Evolutionary conservation across 2,888 invertebrate genomes (phyloP).

Genomic region (Lypha dubia): DNA sequence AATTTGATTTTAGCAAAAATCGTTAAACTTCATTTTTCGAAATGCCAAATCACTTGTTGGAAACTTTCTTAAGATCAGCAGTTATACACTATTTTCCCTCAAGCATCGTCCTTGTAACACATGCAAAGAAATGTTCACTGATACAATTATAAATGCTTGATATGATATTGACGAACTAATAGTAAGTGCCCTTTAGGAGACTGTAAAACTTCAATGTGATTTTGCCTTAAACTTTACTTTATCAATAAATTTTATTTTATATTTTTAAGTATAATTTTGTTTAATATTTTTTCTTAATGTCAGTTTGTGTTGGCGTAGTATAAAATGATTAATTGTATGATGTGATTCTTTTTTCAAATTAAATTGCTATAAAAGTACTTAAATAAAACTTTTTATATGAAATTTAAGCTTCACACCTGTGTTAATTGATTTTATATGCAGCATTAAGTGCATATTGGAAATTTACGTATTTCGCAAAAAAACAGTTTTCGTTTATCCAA

Average conservation of each 20-base stretch:
- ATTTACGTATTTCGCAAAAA: not conserved
- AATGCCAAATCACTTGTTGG: not conserved
- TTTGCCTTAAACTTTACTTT: constrained; percentile 4
- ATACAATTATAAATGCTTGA: no score
- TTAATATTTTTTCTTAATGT: not conserved
- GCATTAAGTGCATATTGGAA: constrained; percentile 1
- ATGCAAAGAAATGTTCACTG: not conserved
- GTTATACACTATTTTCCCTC: no score
- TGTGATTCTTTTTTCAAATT: constrained; percentile 22
- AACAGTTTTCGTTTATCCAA: not conserved
- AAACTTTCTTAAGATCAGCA: no score
- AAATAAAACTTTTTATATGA: not conserved
- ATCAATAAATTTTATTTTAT: not conserved
- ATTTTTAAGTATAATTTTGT: not conserved
- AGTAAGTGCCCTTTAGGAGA: no score
- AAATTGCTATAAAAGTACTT: constrained; percentile 17
- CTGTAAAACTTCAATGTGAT: no score
- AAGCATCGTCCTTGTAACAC: no score
- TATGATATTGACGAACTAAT: no score
- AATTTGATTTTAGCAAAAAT: not conserved
- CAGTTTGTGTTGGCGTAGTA: constrained; percentile 17
- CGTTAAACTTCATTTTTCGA: not conserved
- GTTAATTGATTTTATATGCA: constrained; percentile 20
- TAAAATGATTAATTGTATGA: constrained; percentile 42
- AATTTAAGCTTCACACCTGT: constrained; percentile 41